phyloP scores from a whole-genome alignment of 2,113 vertebrate genomes.

The Carettochelys insculpta region DNA sequence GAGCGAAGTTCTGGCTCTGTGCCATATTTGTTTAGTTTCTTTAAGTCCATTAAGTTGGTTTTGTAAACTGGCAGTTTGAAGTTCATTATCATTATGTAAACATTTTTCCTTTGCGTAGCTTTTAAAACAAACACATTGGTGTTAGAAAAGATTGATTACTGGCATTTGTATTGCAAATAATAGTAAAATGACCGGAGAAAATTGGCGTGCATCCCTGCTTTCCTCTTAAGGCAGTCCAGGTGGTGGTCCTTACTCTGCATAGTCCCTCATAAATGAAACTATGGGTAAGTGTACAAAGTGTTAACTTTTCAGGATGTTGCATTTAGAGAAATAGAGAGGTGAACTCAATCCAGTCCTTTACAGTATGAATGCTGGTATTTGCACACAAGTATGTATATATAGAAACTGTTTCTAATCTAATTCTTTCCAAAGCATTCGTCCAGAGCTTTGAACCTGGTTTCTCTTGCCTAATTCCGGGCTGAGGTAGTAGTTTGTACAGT shows the following conservation, averaged over 20 bases:
- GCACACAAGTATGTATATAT: not conserved
- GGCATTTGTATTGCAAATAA: not conserved
- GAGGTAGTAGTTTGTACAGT: conserved; percentile 99
- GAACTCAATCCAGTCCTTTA: conserved; percentile 16
- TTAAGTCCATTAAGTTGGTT: not conserved
- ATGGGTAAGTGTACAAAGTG: conserved; percentile 5
- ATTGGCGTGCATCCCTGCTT: not conserved
- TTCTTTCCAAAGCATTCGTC: conserved; percentile 70
- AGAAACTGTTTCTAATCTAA: not conserved
- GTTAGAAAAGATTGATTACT: not conserved
- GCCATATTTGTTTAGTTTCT: not conserved
- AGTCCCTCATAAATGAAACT: not conserved
- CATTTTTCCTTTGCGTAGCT: not conserved
- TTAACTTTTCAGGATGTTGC: not conserved
- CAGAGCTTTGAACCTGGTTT: conserved; percentile 21
- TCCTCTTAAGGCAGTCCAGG: not conserved
- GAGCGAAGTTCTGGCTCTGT: not conserved
- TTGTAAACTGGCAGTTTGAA: not conserved
- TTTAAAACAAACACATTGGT: not conserved
- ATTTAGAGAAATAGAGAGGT: not conserved
- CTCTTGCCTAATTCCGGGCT: conserved; percentile 89
- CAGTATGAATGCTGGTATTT: not conserved
- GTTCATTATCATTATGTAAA: not conserved
- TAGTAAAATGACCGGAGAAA: not conserved
- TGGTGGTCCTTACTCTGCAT: not conserved